Conservation (phyloP, 1,140 invertebrate species). For the Leguminivora glycinivorella region DNA sequence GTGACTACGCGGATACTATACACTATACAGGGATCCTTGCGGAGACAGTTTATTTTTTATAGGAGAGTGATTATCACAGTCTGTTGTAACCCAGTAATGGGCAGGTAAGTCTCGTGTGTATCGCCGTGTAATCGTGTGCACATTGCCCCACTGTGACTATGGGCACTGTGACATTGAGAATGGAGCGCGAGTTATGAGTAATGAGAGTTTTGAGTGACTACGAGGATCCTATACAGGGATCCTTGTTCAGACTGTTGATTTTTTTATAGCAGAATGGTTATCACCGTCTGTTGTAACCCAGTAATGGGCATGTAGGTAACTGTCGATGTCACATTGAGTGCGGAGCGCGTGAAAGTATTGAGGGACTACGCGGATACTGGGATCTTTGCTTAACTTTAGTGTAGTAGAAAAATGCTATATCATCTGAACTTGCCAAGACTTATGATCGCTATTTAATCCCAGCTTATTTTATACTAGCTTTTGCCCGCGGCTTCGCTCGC, state of each 20-base stretch:
- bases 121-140: conserved; percentile 38
- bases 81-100: conserved; percentile 33
- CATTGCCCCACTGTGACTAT: conserved; percentile 29
- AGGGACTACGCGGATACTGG: too few species aligned
- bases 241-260: background rate
- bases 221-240: too few species aligned
- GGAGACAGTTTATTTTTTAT: conserved; percentile 8
- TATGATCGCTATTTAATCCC: too few species aligned
- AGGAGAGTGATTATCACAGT: background rate
- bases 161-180: conserved; percentile 22
- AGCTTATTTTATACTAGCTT: too few species aligned
- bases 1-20: background rate
- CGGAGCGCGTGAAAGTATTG: too few species aligned
- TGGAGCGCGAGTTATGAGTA: conserved; percentile 23
- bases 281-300: conserved; percentile 17
- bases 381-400: too few species aligned
- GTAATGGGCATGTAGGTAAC: conserved; percentile 36
- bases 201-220: background rate
- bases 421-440: too few species aligned
- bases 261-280: background rate
- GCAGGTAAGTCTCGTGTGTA: conserved; percentile 35
- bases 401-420: too few species aligned
- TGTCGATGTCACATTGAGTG: too few species aligned
- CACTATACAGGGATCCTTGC: too few species aligned
- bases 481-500: too few species aligned